phyloP scores from a whole-genome alignment of 1,140 invertebrate species.

The Heliconius hewitsoni region DNA sequence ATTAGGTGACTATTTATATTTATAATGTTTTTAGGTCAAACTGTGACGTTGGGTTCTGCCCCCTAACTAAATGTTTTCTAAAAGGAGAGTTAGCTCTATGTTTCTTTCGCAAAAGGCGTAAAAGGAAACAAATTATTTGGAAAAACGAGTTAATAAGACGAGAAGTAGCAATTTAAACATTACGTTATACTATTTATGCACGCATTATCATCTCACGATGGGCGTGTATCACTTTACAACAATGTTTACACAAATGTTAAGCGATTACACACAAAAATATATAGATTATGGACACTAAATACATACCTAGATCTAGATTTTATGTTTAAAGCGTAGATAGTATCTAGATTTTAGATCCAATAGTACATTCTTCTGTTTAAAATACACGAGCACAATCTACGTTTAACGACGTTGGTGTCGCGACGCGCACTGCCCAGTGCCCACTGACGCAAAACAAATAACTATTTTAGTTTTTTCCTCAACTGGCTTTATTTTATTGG shows the following conservation, averaged over 20 bases:
- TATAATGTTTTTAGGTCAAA: neutral
- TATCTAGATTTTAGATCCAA: constrained; percentile 12
- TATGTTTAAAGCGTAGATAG: neutral
- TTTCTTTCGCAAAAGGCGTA: neutral
- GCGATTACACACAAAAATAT: neutral
- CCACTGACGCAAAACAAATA: neutral
- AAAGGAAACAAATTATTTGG: neutral
- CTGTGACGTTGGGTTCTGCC: no score
- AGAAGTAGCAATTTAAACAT: neutral
- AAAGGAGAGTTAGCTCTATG: neutral
- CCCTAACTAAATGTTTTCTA: neutral
- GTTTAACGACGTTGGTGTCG: neutral
- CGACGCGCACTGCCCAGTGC: constrained; percentile 16
- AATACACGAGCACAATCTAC: neutral
- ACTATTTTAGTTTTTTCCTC: neutral
- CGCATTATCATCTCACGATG: neutral
- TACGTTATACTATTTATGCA: neutral
- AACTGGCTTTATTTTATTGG: constrained; percentile 3
- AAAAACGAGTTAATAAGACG: neutral
- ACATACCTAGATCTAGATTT: constrained; percentile 8
- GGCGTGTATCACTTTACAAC: neutral
- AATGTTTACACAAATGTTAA: neutral
- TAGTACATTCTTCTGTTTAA: neutral
- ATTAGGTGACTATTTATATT: neutral
- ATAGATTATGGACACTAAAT: neutral